phyloP scores from a whole-genome alignment of 2,797 vertebrate species.

The Apodemus agrarius region DNA sequence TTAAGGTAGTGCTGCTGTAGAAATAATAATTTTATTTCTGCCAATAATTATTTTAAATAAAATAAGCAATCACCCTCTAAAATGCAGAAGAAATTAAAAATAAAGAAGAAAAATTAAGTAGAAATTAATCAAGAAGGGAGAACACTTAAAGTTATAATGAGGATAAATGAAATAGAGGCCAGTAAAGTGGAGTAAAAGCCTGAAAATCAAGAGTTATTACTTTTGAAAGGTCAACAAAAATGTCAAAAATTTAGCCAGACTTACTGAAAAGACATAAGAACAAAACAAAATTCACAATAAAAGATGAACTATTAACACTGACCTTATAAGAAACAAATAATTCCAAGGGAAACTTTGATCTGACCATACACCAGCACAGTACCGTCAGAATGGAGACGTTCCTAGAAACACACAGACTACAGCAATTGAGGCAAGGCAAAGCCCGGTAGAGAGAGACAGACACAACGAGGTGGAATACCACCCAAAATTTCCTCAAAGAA shows the following conservation, averaged over 20 bases:
- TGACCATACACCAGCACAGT: neutral
- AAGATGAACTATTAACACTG: neutral
- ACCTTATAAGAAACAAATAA: neutral
- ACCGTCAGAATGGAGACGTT: neutral
- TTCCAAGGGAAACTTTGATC: neutral
- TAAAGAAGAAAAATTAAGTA: neutral
- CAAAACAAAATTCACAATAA: neutral
- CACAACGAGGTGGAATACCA: neutral
- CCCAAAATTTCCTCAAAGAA: neutral
- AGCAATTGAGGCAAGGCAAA: neutral
- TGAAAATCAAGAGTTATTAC: neutral
- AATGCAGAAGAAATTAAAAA: neutral
- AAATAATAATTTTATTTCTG: neutral
- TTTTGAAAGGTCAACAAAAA: constrained; percentile 27
- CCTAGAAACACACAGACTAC: neutral
- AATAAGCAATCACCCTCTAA: neutral
- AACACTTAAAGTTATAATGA: neutral
- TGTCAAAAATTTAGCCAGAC: neutral
- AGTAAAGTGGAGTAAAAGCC: neutral
- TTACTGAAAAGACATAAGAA: no score
- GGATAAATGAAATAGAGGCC: neutral
- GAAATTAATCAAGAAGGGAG: neutral
- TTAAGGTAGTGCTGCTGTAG: neutral
- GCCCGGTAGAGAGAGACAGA: neutral
- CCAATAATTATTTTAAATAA: neutral